Base-by-base conservation (phyloP, 1,140 invertebrate genomes). In the Eumaeus atala region DNA sequence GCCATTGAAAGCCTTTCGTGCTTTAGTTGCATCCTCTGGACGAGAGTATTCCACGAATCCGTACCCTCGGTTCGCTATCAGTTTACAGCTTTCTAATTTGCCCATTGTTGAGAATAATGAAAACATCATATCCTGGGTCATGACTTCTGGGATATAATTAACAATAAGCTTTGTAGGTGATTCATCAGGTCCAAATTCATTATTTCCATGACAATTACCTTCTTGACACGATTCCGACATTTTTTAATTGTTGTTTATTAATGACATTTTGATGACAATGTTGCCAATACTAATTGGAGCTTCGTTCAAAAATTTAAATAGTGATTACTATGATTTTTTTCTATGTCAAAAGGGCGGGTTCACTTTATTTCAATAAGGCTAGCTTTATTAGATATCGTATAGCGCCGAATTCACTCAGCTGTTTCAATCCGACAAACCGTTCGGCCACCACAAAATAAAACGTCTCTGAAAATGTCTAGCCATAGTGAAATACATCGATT, bases 171-270 rank as follows among this genome's bases (percentile, higher is more conserved):
- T 89, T 59, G 87, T 88, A 70, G 87, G 86, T 74, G 87, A 88
- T 84, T 88, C 87, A 57, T 87, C 87, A 56, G 84, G 77, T 64
- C 84, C 82, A 83, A 72, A 86, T 83, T 88, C 84, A 74, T 79
- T 84, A 87, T 74, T 85, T 85, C 82, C 86, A 74, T 88, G 87
- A 87, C 84, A 87, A 88, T 87, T 87, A 87, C 77, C 83, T 79
- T 87, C 84, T 80, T 88, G 85, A 88, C 85, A 88, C 84, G 84
- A 85, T 87, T 87, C 87, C 84, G 85, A 87, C 85, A 87, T 87
- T 88, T 88, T 87, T 88, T 87, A 88, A 85, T 88, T 87, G 84
- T 87, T 87, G 84, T 84, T 78, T 72, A 70, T 62, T 72, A 82
- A 84, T 87, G 84, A 87, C 84, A 86, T 86, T 83, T 83, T 64